phyloP scores from a whole-genome alignment of 23 tunicate species.

The Ascidia mentula region DNA sequence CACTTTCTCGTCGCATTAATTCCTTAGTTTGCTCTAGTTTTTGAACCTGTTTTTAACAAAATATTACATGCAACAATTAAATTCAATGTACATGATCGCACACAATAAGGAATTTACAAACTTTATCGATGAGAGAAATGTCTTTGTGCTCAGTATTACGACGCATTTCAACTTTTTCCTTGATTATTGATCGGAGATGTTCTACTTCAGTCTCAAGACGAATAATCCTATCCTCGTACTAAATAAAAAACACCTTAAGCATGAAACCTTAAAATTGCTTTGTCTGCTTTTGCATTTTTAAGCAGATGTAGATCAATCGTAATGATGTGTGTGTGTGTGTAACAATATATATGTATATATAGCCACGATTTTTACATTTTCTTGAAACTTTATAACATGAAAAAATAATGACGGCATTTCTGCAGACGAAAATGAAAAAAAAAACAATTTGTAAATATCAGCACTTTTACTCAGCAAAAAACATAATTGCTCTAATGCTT shows the following conservation, averaged over 20 bases:
- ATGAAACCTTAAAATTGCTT: too few relatives aligned
- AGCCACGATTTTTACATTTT: too few relatives aligned
- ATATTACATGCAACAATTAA: background rate
- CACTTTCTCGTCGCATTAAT: background rate
- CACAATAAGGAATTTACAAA: background rate
- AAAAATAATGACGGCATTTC: too few relatives aligned
- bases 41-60: slow-evolving; percentile 4
- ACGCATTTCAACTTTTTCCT: slow-evolving; percentile 16
- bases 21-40: background rate
- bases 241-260: background rate
- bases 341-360: too few relatives aligned
- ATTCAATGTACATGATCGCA: background rate
- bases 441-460: too few relatives aligned
- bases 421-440: too few relatives aligned
- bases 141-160: slow-evolving; percentile 23
- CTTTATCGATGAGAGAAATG: slow-evolving; percentile 47
- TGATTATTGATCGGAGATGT: slow-evolving; percentile 26
- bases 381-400: too few relatives aligned
- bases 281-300: too few relatives aligned
- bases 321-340: too few relatives aligned
- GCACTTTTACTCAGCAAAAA: too few relatives aligned
- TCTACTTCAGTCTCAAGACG: slow-evolving; percentile 64
- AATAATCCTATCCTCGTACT: slow-evolving; percentile 66
- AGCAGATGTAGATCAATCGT: too few relatives aligned
- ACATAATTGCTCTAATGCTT: background rate